Base-by-base conservation (phyloP, 2,113 vertebrate genomes). In the Poeciliopsis turrubarensis region DNA sequence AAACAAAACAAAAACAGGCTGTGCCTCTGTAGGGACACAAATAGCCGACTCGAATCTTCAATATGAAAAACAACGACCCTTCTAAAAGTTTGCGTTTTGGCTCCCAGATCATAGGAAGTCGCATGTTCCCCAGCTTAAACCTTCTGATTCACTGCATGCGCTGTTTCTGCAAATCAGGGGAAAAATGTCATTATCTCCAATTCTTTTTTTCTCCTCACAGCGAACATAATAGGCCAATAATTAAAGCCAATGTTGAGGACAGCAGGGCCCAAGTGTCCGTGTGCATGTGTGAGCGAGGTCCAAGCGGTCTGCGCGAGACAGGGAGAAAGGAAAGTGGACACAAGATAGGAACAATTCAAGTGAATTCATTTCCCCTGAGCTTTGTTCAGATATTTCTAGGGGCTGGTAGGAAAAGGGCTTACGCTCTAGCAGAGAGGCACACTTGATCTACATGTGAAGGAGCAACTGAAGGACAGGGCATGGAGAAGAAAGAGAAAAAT, bases 391-490 rank as follows among this genome's bases (percentile, higher is more conserved):
- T 75, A 82, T 84, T 85, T 85, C 76, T 83, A 69, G 82, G 81
- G 82, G 80, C 74, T 63, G 68, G 70, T n/a, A 72, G 86, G 83
- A 78, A 10, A 73, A 72, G 75, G 74, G 68, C 84, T 89, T 62
- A 82, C 68, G 72, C 84, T 86, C 68, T 83, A 92, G 82, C 81
- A 79, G 87, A 82, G 82, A 84, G 83, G n/a, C 39, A 31, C 34
- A 66, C 88, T 89, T 92, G 87, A 92, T 91, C 83, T 89, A 81
- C 88, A 91, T 90, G 90, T 82, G 75, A 93, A 82, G 85, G 72
- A 92, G 92, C 87, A 92, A 90, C 64, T 82, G 72, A 80, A 75
- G 76, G 79, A 70, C 82, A 80, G 60, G 64, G 47, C 29, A 67
- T 74, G 76, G 68, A 80, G 30, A 60, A 19, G 44, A 19, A 19